A percentile compares a stretch with the other conserved stretches of the same genome.
Evolutionary conservation across 53 echinoderm and acorn worm species (phyloP).

Genomic region (Luidia sarsii): DNA sequence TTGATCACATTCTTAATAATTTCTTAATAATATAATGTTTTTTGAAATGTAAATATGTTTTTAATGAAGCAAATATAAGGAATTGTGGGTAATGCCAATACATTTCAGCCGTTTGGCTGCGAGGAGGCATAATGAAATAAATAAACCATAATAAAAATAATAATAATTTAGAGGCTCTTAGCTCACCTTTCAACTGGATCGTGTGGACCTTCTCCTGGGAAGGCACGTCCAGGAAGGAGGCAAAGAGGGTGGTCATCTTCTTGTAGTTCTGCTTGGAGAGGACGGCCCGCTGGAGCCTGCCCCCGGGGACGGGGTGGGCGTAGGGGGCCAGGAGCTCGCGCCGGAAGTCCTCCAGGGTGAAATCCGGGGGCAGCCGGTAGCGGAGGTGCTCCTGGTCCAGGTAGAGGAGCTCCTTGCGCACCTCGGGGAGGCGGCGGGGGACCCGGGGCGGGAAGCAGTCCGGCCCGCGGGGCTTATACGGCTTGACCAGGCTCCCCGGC

Average conservation of each 20-base stretch:
- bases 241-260: slow-evolving; percentile 96
- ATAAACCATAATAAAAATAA: no score
- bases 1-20: no score
- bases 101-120: no score
- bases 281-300: slow-evolving; percentile 68
- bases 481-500: slow-evolving; percentile 77
- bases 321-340: slow-evolving; percentile 57
- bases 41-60: no score
- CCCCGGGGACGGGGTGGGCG: slow-evolving; percentile 45
- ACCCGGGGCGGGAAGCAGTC: slow-evolving; percentile 82
- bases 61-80: no score
- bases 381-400: slow-evolving; percentile 72
- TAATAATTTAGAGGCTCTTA: no score
- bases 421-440: slow-evolving; percentile 72
- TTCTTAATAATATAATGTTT: no score
- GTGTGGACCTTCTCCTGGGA: slow-evolving; percentile 75
- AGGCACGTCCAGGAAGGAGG: slow-evolving; percentile 68
- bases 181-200: slow-evolving; percentile 86
- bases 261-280: slow-evolving; percentile 97
- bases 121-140: no score
- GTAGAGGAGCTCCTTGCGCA: slow-evolving; percentile 77
- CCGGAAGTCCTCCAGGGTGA: slow-evolving; percentile 84
- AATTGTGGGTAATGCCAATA: no score
- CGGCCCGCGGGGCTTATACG: slow-evolving; percentile 94
- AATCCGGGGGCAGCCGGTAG: slow-evolving; percentile 70